Evolutionary conservation across 2,888 invertebrate species (phyloP), one percentile per base, ranked within the genome.

Genomic region (Seladonia tumulorum): DNA sequence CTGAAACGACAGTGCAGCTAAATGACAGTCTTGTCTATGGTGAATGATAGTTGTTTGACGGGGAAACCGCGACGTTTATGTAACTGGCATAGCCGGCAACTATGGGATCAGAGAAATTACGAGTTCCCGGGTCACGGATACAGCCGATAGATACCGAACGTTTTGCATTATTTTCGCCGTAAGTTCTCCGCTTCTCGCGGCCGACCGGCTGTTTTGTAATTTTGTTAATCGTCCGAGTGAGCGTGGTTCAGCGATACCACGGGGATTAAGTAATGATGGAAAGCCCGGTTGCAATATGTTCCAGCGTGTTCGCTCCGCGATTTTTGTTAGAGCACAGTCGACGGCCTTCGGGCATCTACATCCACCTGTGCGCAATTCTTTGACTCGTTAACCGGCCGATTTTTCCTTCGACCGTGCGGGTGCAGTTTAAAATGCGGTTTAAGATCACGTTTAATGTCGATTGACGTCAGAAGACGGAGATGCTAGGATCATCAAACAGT

Each of bases 261-360:
- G 42, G n/a, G 66, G 80, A 82, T 82, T 79, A 74, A 81, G 80
- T 79, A 82, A 81, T 39, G 83, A 83, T 75, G 80, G 72, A 76
- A 79, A 82, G 74, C 74, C 39, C 22, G 72, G 74, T 76, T 73
- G 63, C 72, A 75, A 80, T 66, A 76, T 47, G 74, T 76, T 29
- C 57, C 45, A 29, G 45, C 60, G 70, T 70, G 57, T 25, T 60
- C 49, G 39, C 75, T 45, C 14, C n/a, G 53, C 72, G 63, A 78
- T 78, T 78, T 78, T 81, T 72, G 60, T 49, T 72, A 60, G 45
- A 47, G 57, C 53, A 78, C 49, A 57, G 63, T 29, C 63, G 63
- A 3, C 1, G 29, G 70, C 70, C 76, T 60, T 76, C 68, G 35
- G 35, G 57, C 18, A 45, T 66, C 18, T 25, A 29, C 45, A 39